Percentiles rank a stretch among this genome's conserved stretches.
Conservation (phyloP, 2,888 invertebrate genomes). For the Hypena proboscidalis region DNA sequence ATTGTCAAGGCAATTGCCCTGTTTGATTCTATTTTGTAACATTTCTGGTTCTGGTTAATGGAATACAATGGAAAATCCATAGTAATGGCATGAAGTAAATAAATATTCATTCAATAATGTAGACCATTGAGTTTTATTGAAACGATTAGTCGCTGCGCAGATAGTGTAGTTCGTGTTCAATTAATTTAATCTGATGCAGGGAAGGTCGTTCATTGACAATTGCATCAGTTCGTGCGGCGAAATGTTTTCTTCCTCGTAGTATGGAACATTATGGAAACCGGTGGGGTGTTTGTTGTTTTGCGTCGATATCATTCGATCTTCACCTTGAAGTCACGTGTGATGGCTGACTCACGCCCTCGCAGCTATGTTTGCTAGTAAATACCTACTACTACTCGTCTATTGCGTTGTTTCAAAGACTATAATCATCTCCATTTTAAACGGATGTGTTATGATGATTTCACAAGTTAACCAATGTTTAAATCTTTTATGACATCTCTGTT, state of each 20-base stretch:
- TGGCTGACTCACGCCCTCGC: conserved; percentile 62
- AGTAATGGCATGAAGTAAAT: too few relatives aligned
- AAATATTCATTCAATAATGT: conserved; percentile 13
- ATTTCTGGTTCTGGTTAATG: too few relatives aligned
- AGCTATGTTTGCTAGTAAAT: conserved; percentile 47
- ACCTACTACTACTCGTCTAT: conserved; percentile 49
- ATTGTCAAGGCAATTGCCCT: too few relatives aligned
- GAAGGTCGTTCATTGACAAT: conserved; percentile 39
- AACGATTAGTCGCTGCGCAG: conserved; percentile 3
- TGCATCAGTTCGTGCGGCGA: conserved; percentile 16
- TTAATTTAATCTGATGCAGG: conserved; percentile 20
- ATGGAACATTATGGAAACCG: conserved; percentile 22
- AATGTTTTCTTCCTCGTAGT: conserved; percentile 20
- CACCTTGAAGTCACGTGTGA: conserved; percentile 75
- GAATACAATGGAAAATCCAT: too few relatives aligned
- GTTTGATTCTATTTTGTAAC: too few relatives aligned
- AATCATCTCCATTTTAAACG: conserved; percentile 32
- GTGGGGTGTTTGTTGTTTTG: conserved; percentile 34
- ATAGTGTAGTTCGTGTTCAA: conserved; percentile 7
- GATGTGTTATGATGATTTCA: conserved; percentile 14
- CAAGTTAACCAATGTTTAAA: conserved; percentile 15
- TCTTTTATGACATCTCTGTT: not conserved
- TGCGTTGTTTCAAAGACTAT: conserved; percentile 48
- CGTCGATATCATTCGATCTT: conserved; percentile 53
- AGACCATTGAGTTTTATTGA: not conserved